Base-by-base conservation (phyloP, 2,797 vertebrate species). In the Petrocephalus sullivani region DNA sequence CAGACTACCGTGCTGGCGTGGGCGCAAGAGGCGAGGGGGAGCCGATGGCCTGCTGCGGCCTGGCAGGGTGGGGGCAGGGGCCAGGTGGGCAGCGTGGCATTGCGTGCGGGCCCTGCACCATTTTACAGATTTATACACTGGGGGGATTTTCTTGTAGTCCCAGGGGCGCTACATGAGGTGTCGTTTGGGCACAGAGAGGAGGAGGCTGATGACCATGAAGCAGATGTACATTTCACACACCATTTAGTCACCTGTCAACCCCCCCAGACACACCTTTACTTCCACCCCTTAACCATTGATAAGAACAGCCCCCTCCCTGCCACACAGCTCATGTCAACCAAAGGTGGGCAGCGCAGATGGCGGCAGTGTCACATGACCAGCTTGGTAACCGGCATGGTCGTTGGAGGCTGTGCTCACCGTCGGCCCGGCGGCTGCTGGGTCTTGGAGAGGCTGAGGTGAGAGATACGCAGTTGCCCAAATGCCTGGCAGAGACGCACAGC, bases 171-270 rank as follows among this genome's bases (percentile, higher is more conserved):
- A 49, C 71, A n/a, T 19, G 33, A 78, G 7, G 54, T 14, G 9
- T 8, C 54, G 9, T 56, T 9, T 56, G 7, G 7, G 4, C 71
- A 46, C 37, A 7, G 16, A n/a, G 33, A 8, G 7, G 37, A 8
- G 16, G 71, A 46, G n/a, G 37, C 33, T n/a, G 71, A 46, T 46
- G 37, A 49, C 16, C 71, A 78, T 4, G 8, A 37, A 78, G 71
- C 71, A 41, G 54, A 19, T 86, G 71, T 16, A n/a, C 85, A 58
- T 61, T 86, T 86, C 85, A 86, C 85, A 86, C 56, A 60, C 85
- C 8, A 60, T 86, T 86, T 86, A 86, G 54, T 60, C 33, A 78
- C 71, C 85, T 54, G 3, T 16, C 16, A 86, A 60, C 16, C 16
- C 81, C 16, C 83, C 53, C 58, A 61, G 7, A 71, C 64, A 71